phyloP scores from a whole-genome alignment of 2,888 invertebrate species.

The Cylloceria caligata region DNA sequence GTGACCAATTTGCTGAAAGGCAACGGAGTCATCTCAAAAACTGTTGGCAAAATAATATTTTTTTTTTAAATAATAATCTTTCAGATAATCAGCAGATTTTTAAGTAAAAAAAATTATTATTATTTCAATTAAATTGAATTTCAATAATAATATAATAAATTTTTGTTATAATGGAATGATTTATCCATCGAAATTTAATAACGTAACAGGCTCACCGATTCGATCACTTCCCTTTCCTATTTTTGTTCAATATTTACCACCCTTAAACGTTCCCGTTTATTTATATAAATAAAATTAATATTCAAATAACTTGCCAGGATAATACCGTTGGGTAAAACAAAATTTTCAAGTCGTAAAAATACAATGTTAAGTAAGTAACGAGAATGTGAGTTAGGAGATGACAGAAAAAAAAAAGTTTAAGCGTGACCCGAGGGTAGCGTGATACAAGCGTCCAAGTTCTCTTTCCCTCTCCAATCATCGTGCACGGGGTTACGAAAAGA shows the following conservation, averaged over 20 bases:
- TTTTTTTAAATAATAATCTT: not conserved
- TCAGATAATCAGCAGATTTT: not conserved
- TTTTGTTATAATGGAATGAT: no score
- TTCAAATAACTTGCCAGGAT: not conserved
- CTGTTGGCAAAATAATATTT: no score
- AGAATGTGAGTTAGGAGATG: not conserved
- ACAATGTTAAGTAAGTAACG: slow-evolving; percentile 32
- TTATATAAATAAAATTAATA: not conserved
- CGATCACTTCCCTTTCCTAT: not conserved
- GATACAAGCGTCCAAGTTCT: not conserved
- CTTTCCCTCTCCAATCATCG: not conserved
- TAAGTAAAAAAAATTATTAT: not conserved
- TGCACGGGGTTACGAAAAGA: not conserved
- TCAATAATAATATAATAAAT: no score
- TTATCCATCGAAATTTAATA: no score
- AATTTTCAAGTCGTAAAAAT: slow-evolving; percentile 19
- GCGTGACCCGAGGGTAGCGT: not conserved
- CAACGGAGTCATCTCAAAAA: not conserved
- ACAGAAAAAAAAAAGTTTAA: slow-evolving; percentile 4
- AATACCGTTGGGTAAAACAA: not conserved
- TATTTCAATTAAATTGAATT: not conserved
- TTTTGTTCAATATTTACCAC: no score
- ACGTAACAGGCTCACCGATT: not conserved
- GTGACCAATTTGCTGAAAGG: no score
- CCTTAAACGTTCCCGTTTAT: not conserved